Base-by-base conservation (phyloP, 92 coral and sea anemone genomes). In the Palythoa caribaeorum region DNA sequence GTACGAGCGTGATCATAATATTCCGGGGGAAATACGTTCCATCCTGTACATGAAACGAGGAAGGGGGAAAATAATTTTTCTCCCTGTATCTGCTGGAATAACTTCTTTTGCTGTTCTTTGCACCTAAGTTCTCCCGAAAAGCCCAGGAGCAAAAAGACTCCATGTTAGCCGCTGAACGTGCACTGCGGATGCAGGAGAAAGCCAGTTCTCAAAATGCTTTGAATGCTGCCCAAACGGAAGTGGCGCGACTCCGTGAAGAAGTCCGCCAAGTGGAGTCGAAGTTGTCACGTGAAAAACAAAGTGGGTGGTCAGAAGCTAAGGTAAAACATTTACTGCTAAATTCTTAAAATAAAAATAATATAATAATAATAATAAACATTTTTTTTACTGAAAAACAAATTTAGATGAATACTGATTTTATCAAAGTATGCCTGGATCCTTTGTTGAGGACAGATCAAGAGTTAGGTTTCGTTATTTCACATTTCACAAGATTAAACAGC, bases 281-380 rank as follows among this genome's bases (percentile, higher is more conserved):
- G 37, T 88, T 73, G 55, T 62, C 57, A 59, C 89, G 71, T 40
- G 94, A 84, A 12, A 88, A 83, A 11, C 91, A 95, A 20, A 88
- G 86, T 66, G 90, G 93, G 50, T 95, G 98, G 98, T 87, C 96
- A 19, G 93, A 94, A 36, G 92, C 96, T 37, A 95, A 95, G 98
- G 98, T 95, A 87, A 66, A 21, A 80, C 0, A 35, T 8, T 3
- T 1, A 10, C 15, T 14, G 40, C 28, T 12, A 12, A 36, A 63
- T 38, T 10, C 10, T 7, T 35, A 1, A 35, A 70, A 39, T 44
- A 17, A 74, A 15, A 28, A 44, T 21, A 44, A 39, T 40, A 44
- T n/a, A 3, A 63, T 6, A 11, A 55, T 11, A 55, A 55, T 55
- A 15, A 15, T 0, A 2, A 62, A 15, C 63, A n/a, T n/a, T n/a